A percentile compares a stretch with the other conserved stretches of the same genome.
Conservation (phyloP, 2,888 invertebrate genomes). For the Theristus sp. region DNA sequence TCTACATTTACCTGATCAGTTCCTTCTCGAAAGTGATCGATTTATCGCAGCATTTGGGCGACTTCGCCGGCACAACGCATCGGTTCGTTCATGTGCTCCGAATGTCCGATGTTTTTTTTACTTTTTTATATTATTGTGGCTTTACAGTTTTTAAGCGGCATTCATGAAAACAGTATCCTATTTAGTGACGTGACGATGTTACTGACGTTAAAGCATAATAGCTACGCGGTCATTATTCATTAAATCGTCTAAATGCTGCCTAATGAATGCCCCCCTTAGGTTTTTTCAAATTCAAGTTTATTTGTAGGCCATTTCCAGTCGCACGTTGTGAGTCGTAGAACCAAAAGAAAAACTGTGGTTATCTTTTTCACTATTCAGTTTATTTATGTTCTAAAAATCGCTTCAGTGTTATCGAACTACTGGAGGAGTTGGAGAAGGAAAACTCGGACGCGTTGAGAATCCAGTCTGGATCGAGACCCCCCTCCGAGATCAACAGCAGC, state of each 20-base stretch:
- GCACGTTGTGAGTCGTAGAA: not conserved
- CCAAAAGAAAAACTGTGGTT: not conserved
- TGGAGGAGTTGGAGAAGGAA: constrained; percentile 17
- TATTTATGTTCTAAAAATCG: no score
- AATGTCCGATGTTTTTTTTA: not conserved
- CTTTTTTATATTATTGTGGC: not conserved
- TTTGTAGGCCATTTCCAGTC: no score
- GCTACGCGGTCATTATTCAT: no score
- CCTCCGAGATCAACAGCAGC: not conserved
- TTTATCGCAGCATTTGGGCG: constrained; percentile 34
- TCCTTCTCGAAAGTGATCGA: constrained; percentile 40
- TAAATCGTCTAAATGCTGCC: no score
- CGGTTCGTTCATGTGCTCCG: constrained; percentile 14
- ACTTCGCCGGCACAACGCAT: constrained; percentile 39
- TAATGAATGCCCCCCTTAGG: no score
- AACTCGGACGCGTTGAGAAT: constrained; percentile 17
- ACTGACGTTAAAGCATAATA: no score
- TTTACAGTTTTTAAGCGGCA: not conserved
- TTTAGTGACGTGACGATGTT: not conserved
- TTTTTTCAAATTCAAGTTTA: no score
- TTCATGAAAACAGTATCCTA: not conserved
- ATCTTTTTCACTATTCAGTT: no score
- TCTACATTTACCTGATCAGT: constrained; percentile 41
- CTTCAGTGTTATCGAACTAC: constrained; percentile 21
- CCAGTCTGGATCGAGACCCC: not conserved